These are phyloP conservation scores for Polymixis flavicincta DNA, from an alignment of 2,888 invertebrate species.

Conservation along the genomic window DNA sequence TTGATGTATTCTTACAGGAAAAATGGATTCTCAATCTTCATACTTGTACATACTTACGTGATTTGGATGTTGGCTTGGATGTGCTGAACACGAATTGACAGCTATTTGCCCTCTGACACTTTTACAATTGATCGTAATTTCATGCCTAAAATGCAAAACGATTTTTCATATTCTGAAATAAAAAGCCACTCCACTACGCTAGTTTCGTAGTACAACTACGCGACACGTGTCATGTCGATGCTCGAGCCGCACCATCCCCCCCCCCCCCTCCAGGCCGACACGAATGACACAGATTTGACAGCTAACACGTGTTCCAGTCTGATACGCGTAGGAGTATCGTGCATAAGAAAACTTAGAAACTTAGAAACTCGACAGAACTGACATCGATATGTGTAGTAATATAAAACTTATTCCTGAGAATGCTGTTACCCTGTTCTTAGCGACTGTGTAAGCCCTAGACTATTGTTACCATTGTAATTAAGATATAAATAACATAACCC, in stretches of 20 bases:
- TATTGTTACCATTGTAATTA: too few relatives aligned
- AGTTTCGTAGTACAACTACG: slow-evolving; percentile 17
- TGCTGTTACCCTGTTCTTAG: not conserved
- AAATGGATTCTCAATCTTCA: not conserved
- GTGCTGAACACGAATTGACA: too few relatives aligned
- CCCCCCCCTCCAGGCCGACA: not conserved
- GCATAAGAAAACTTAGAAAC: too few relatives aligned
- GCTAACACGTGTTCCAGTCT: slow-evolving; percentile 25
- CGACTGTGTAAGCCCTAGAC: not conserved
- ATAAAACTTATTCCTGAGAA: not conserved
- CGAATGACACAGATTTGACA: slow-evolving; percentile 30
- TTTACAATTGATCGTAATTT: not conserved
- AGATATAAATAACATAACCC: too few relatives aligned
- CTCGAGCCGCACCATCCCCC: not conserved
- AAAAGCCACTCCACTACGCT: not conserved
- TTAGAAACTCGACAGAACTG: not conserved
- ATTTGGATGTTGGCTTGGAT: too few relatives aligned
- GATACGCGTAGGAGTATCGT: not conserved
- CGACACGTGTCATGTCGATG: not conserved
- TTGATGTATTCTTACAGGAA: not conserved
- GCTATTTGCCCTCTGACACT: not conserved
- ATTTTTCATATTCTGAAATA: not conserved
- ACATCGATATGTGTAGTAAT: not conserved
- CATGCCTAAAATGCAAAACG: not conserved
- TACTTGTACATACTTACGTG: not conserved